These are phyloP conservation scores for Neosilurus mollespiculum DNA, from an alignment of 2,797 vertebrate genomes.

Conservation along the genomic window DNA sequence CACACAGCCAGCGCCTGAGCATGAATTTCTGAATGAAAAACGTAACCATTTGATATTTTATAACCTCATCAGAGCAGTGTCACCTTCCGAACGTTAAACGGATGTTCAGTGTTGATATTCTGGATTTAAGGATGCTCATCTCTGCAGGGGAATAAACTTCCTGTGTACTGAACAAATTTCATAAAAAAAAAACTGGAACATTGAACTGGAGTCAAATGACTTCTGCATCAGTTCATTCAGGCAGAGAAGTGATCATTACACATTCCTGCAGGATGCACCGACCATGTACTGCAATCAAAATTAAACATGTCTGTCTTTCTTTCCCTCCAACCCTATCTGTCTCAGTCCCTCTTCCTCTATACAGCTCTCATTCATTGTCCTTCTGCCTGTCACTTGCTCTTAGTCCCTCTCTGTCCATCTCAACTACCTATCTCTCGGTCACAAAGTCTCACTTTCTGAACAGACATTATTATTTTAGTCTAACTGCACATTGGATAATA, in stretches of 20 bases:
- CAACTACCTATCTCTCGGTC: background rate
- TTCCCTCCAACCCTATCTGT: background rate
- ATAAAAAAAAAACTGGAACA: background rate
- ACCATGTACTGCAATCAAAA: background rate
- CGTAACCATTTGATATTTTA: conserved; percentile 28
- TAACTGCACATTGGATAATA: background rate
- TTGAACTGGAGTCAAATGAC: background rate
- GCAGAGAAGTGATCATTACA: too few relatives aligned
- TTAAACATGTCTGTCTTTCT: background rate
- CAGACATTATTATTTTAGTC: background rate
- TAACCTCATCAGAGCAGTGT: conserved; percentile 29
- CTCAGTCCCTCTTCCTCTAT: background rate
- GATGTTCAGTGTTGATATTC: conserved; percentile 8
- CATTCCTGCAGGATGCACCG: background rate
- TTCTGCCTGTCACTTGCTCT: too few relatives aligned
- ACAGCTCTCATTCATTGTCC: too few relatives aligned
- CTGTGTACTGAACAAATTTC: background rate
- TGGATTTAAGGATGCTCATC: background rate
- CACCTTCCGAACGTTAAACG: background rate
- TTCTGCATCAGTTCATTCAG: background rate
- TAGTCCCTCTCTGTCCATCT: background rate
- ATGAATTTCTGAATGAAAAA: conserved; percentile 24
- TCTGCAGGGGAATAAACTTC: background rate
- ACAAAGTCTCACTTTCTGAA: background rate
- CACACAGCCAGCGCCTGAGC: background rate